Evolutionary conservation across 2,113 vertebrate species (phyloP).

Genomic region (Catagonus wagneri): DNA sequence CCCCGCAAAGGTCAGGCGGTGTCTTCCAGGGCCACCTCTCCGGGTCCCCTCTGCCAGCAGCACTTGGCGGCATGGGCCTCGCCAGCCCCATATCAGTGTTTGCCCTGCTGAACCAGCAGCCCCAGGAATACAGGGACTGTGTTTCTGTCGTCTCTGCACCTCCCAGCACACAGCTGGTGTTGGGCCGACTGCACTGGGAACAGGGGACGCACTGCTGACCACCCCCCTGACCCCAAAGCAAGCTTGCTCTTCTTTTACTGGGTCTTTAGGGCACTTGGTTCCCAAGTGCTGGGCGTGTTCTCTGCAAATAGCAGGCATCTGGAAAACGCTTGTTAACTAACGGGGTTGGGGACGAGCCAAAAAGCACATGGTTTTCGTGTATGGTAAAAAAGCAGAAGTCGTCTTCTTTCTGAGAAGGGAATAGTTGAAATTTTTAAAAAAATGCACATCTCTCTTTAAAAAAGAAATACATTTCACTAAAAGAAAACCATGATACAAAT

Average conservation of each 20-base stretch:
- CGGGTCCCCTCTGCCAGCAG: rapidly evolving
- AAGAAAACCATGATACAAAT: background rate
- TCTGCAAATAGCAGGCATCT: background rate
- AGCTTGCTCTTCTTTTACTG: background rate
- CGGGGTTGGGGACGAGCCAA: rapidly evolving
- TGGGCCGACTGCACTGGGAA: rapidly evolving
- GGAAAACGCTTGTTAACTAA: background rate
- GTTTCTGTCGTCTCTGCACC: background rate
- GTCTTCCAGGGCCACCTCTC: background rate
- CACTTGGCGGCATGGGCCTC: rapidly evolving
- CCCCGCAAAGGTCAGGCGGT: too few species aligned
- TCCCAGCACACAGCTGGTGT: background rate
- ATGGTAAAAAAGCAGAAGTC: background rate
- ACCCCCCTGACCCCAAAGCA: too few species aligned
- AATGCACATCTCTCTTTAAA: background rate
- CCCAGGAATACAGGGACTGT: too few species aligned
- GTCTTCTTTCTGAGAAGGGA: background rate
- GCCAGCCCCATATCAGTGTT: background rate
- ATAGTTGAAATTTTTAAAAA: background rate
- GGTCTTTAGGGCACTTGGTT: background rate
- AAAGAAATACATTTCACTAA: background rate
- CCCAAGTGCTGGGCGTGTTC: background rate
- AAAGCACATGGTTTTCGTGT: background rate
- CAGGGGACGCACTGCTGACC: background rate
- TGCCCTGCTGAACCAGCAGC: background rate